phyloP scores from a whole-genome alignment of 2,888 invertebrate genomes.

The Hybos culiciformis region DNA sequence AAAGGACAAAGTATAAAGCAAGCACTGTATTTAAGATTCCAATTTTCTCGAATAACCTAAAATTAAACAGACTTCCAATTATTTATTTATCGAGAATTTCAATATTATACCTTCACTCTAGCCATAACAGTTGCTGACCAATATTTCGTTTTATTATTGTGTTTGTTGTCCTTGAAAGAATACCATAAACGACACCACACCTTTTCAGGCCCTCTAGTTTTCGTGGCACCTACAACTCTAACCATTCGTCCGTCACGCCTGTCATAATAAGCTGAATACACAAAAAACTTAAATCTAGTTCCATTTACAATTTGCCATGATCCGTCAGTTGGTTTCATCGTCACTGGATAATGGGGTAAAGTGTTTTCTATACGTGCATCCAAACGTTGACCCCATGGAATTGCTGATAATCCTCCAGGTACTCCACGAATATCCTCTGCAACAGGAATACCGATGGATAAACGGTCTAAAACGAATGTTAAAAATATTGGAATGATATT shows the following conservation, averaged over 20 bases:
- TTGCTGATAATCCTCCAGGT: constrained; percentile 23
- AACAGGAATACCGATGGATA: constrained; percentile 17
- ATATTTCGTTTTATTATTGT: constrained; percentile 22
- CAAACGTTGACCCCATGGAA: constrained; percentile 35
- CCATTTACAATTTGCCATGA: constrained; percentile 53
- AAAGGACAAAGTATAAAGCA: constrained; percentile 75
- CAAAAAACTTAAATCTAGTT: constrained; percentile 69
- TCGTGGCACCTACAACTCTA: constrained; percentile 75
- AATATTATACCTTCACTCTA: constrained; percentile 50
- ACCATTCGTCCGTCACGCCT: constrained; percentile 53
- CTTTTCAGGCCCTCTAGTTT: constrained; percentile 68
- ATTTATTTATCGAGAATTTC: background rate
- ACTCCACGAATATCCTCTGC: constrained; percentile 17
- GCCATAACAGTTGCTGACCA: constrained; percentile 57
- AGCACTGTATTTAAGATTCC: constrained; percentile 86
- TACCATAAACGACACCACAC: constrained; percentile 74
- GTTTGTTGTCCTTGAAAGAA: constrained; percentile 24
- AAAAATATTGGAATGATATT: too few species aligned
- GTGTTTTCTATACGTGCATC: constrained; percentile 35
- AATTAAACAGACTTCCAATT: constrained; percentile 6
- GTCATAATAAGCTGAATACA: constrained; percentile 84
- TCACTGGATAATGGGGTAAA: constrained; percentile 48
- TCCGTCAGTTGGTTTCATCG: constrained; percentile 55
- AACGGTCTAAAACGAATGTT: constrained; percentile 12
- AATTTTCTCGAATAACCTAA: constrained; percentile 78